phyloP scores from a whole-genome alignment of 2,888 invertebrate genomes.

The Brachynemurus nebulosus region DNA sequence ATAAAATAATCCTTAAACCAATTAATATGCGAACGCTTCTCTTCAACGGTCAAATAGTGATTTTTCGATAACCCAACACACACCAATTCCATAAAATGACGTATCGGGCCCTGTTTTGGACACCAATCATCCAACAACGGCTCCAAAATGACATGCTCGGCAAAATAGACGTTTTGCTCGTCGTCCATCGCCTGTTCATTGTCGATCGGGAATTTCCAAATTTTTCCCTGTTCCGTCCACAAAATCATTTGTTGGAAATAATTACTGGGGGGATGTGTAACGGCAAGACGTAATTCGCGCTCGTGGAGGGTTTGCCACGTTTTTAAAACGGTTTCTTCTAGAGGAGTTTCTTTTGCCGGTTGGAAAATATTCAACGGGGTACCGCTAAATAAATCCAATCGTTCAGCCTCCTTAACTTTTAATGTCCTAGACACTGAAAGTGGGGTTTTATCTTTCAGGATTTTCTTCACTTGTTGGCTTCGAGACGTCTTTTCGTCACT shows the following conservation, averaged over 20 bases:
- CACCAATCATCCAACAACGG: conserved; percentile 77
- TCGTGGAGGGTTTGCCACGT: conserved; percentile 56
- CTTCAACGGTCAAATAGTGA: conserved; percentile 71
- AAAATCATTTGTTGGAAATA: conserved; percentile 84
- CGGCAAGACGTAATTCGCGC: conserved; percentile 49
- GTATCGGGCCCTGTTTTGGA: conserved; percentile 75
- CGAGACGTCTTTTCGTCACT: conserved; percentile 35
- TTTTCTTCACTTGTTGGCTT: conserved; percentile 39
- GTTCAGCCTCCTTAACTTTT: conserved; percentile 23
- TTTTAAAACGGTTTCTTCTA: conserved; percentile 33
- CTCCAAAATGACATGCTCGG: conserved; percentile 91
- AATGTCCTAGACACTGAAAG: not conserved
- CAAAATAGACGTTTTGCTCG: conserved; percentile 58
- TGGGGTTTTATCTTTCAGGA: conserved; percentile 4
- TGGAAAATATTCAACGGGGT: conserved; percentile 52
- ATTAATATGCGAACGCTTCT: conserved; percentile 77
- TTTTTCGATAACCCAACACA: conserved; percentile 89
- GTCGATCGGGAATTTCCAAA: conserved; percentile 95
- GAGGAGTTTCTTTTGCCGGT: conserved; percentile 22
- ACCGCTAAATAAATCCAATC: conserved; percentile 47
- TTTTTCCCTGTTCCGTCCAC: conserved; percentile 89
- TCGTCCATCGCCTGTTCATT: conserved; percentile 88
- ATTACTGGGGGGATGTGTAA: conserved; percentile 66
- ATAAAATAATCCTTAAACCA: conserved; percentile 90
- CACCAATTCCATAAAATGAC: conserved; percentile 96